Conservation (phyloP, 1,140 invertebrate genomes). For the Phymorhynchus buccinoides region DNA sequence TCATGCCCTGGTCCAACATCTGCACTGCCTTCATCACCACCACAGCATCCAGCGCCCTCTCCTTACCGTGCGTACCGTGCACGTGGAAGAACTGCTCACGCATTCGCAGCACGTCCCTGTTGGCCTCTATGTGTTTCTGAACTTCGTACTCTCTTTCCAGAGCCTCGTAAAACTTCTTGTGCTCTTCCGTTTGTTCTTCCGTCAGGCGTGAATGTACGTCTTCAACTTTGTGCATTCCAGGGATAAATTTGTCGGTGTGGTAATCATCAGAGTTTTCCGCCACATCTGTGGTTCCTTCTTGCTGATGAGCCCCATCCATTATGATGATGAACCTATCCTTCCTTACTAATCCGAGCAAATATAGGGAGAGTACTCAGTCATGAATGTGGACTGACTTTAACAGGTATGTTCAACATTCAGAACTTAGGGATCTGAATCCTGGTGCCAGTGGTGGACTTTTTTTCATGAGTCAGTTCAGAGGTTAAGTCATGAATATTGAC, state of each 20-base stretch:
- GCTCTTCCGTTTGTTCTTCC: neutral
- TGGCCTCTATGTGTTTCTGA: neutral
- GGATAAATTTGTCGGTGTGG: neutral
- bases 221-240: neutral
- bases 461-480: no score
- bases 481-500: no score
- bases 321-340: no score
- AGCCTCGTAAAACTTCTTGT: neutral
- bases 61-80: neutral
- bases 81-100: slow-evolving; percentile 8
- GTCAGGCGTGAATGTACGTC: neutral
- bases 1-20: slow-evolving; percentile 7
- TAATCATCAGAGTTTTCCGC: no score
- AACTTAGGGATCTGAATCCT: no score
- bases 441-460: no score
- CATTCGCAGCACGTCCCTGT: neutral
- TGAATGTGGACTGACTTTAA: no score
- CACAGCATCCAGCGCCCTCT: neutral
- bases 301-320: neutral
- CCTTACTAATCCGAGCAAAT: no score
- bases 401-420: no score
- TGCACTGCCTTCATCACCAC: neutral
- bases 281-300: neutral
- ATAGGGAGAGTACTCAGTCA: no score
- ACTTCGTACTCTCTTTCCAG: neutral